These are phyloP conservation scores for Danio albolineatus DNA, from an alignment of 2,797 vertebrate species.

Conservation along the genomic window DNA sequence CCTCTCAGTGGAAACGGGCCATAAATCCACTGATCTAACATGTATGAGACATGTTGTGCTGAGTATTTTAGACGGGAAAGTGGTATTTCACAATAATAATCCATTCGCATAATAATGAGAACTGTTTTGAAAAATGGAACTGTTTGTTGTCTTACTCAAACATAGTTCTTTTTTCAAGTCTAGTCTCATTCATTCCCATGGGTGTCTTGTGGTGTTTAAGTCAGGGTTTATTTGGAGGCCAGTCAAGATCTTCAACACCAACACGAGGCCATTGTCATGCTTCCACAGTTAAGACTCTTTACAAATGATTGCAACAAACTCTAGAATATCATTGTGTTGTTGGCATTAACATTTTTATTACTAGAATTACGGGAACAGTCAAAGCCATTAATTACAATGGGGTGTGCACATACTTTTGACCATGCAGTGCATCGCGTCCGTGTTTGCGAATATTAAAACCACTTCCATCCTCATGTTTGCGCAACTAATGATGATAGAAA, in stretches of 20 bases:
- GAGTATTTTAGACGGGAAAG: not conserved
- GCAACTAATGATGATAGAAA: slow-evolving; percentile 50
- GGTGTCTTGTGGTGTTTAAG: not conserved
- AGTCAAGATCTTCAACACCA: not conserved
- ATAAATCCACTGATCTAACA: too few species aligned
- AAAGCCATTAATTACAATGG: not conserved
- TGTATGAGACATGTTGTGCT: not conserved
- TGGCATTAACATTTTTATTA: not conserved
- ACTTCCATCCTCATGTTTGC: slow-evolving; percentile 10
- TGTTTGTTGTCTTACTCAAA: not conserved
- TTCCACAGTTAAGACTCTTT: not conserved
- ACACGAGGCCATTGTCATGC: not conserved
- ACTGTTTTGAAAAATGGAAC: not conserved
- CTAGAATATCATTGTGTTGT: not conserved
- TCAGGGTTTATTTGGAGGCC: not conserved
- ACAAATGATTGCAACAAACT: not conserved
- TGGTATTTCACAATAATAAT: not conserved
- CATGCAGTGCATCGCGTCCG: not conserved
- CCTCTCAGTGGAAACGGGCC: too few species aligned
- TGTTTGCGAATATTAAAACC: slow-evolving; percentile 25
- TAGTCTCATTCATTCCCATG: slow-evolving; percentile 15
- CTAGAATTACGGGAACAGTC: not conserved
- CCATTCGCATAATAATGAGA: not conserved
- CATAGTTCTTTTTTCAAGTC: too few species aligned
- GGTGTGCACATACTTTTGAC: not conserved